Percentiles rank a stretch among this genome's conserved stretches.
Conservation (phyloP, 2,888 invertebrate species). For the Cantharis rufa region DNA sequence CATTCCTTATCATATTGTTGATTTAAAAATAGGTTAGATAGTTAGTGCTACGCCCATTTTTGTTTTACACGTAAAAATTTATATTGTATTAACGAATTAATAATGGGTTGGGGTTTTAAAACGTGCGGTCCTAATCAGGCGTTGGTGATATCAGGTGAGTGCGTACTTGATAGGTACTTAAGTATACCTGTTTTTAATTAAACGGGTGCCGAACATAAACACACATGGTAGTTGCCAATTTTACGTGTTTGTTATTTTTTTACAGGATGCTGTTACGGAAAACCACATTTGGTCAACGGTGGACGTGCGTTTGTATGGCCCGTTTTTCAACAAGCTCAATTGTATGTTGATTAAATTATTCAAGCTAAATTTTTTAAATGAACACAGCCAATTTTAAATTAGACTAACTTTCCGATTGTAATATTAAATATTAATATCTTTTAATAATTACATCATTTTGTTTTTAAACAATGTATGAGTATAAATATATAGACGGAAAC, state of each 20-base stretch:
- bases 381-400: not conserved
- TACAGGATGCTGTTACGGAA: slow-evolving; percentile 95
- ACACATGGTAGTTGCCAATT: not conserved
- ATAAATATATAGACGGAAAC: no score
- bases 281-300: slow-evolving; percentile 91
- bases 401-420: not conserved
- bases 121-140: slow-evolving; percentile 96
- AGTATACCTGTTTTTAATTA: not conserved
- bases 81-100: not conserved
- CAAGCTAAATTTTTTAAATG: no score
- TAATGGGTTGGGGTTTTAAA: slow-evolving; percentile 74
- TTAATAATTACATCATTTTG: no score
- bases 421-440: not conserved
- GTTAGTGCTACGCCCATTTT: not conserved
- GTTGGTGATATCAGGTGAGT: slow-evolving; percentile 87
- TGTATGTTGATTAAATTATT: slow-evolving; percentile 54
- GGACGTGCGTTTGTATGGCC: slow-evolving; percentile 98
- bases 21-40: not conserved
- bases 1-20: not conserved
- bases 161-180: not conserved
- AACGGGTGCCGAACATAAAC: not conserved
- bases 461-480: no score
- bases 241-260: slow-evolving; percentile 16
- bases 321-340: slow-evolving; percentile 80
- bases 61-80: not conserved